Evolutionary conservation across 2,888 invertebrate species (phyloP), one percentile per base, ranked within the genome.

Genomic region (Meiosimyza decipiens): DNA sequence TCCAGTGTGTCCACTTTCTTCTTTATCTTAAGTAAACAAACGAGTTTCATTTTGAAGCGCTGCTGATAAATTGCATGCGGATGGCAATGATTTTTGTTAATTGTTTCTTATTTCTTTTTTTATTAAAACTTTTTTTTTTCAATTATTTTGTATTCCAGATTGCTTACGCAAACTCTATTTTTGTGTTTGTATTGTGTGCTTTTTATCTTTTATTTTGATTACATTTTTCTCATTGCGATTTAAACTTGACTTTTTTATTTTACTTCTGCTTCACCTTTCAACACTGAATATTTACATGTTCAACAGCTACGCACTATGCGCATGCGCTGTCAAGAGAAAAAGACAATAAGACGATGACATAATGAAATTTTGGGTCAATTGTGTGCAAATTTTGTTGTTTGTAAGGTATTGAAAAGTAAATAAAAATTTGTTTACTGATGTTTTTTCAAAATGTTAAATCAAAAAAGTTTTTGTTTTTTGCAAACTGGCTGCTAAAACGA

Each of bases 11-110:
- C 57, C 28, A 28, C 22, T 22, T 28, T 57, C 22, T n/a, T 28
- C 33, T n/a, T 11, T 6, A n/a, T 16, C 13, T 18, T 18, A 18
- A 16, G 40, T 49, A 47, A 40, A 49, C 16, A 13, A 49, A 49
- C 22, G 63, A 63, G 49, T 18, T 40, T 13, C 9, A 63, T 47
- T 63, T 12, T 18, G 47, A 49, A 13, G 47, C 49, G 40, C 12
- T 18, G 47, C 18, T 64, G 65, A 65, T 50, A 11, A 13, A 50
- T 64, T 65, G 65, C 22, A 13, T 40, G 33, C 33, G 28, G 51
- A 51, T 65, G 65, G 28, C 52, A 54, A 55, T 55, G 55, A 55
- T 55, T 55, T 57, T 16, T 67, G 47, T 47, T 54, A 16, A 16
- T 4, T 64, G 12, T 64, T 50, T 13, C 7, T 22, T 18, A 16